Percentiles rank a stretch among this genome's conserved stretches.
These are phyloP conservation scores for Alexandromys fortis DNA, from an alignment of 2,113 vertebrate genomes.

Conservation along the genomic window DNA sequence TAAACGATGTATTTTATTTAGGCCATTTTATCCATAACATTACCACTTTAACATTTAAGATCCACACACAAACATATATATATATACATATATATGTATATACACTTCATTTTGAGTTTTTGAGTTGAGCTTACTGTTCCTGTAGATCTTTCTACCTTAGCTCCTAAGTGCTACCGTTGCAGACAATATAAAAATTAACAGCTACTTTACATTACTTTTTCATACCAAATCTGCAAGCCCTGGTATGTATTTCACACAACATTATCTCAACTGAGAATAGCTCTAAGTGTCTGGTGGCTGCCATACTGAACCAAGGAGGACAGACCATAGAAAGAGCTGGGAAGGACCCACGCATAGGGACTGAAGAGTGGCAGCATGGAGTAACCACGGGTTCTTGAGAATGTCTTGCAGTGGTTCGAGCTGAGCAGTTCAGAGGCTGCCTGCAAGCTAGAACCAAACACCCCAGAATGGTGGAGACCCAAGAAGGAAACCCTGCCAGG, in stretches of 20 bases:
- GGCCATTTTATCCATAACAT: background rate
- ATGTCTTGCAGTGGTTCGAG: background rate
- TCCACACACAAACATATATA: background rate
- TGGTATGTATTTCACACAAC: background rate
- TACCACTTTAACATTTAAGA: conserved; percentile 45
- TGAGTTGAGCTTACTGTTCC: background rate
- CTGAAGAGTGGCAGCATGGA: background rate
- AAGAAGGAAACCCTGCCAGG: background rate
- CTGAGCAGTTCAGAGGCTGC: background rate
- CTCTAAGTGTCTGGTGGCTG: background rate
- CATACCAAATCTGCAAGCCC: background rate
- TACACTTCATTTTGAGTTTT: background rate
- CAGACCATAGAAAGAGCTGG: background rate
- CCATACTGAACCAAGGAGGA: background rate
- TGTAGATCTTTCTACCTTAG: background rate
- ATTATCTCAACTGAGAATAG: background rate
- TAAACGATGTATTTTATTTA: conserved; percentile 26
- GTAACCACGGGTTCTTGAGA: background rate
- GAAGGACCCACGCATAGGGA: background rate
- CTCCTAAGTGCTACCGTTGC: background rate
- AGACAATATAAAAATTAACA: conserved; percentile 12
- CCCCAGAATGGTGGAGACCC: background rate
- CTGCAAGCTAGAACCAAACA: background rate
- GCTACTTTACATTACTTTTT: background rate
- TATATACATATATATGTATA: background rate